Conservation (phyloP, 2,113 vertebrate genomes). For the Catharus fuscescens region DNA sequence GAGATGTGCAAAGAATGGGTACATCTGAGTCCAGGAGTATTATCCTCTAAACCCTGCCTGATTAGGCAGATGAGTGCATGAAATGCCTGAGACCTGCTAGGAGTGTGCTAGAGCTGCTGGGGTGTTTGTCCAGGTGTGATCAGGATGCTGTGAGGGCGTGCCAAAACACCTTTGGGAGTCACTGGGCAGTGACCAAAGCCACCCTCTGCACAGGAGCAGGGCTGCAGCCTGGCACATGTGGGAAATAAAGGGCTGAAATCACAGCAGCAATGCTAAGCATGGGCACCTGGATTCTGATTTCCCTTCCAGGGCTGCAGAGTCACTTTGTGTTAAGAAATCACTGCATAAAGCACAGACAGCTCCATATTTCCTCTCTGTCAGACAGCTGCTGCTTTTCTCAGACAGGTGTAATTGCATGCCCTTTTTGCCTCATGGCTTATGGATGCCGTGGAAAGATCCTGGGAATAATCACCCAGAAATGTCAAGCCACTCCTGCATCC, state of each 20-base stretch:
- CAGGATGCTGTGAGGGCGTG: background rate
- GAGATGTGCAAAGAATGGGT: background rate
- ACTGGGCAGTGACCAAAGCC: background rate
- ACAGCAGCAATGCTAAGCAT: fast-evolving
- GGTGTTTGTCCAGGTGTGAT: background rate
- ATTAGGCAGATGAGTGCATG: background rate
- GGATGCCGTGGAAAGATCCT: background rate
- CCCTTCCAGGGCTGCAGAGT: background rate
- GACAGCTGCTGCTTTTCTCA: background rate
- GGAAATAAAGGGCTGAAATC: background rate
- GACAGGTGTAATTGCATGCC: background rate
- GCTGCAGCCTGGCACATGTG: background rate
- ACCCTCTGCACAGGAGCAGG: background rate
- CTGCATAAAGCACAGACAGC: background rate
- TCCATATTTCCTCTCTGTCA: background rate
- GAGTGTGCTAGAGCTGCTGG: background rate
- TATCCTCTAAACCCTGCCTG: background rate
- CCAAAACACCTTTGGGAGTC: background rate
- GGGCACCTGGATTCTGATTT: background rate
- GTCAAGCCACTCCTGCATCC: background rate
- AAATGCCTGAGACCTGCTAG: fast-evolving
- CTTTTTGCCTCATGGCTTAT: background rate
- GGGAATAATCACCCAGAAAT: constrained; percentile 20
- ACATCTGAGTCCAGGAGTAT: background rate
- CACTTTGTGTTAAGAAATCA: background rate